A percentile compares a stretch with the other conserved stretches of the same genome.
Conservation (phyloP, 92 coral and sea anemone genomes). For the Virgularia gustaviana region DNA sequence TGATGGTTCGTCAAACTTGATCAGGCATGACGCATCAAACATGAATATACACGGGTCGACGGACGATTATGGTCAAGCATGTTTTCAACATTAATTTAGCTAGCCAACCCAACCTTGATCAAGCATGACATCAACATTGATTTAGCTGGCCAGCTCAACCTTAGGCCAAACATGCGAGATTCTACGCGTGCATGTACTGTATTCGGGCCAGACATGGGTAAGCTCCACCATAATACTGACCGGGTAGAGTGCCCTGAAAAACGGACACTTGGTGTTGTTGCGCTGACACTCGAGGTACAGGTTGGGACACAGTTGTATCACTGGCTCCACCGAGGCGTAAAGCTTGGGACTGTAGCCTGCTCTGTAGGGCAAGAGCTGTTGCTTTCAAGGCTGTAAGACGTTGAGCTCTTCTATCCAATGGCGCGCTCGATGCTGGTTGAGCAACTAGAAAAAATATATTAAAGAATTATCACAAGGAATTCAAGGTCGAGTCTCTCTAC, state of each 20-base stretch:
- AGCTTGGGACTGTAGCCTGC: slow-evolving; percentile 85
- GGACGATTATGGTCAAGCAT: too few relatives aligned
- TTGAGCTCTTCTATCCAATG: slow-evolving; percentile 65
- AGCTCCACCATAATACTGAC: slow-evolving; percentile 38
- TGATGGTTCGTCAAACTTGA: too few relatives aligned
- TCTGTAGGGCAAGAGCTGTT: slow-evolving; percentile 81
- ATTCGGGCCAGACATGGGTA: background rate
- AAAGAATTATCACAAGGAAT: background rate
- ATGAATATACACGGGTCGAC: too few relatives aligned
- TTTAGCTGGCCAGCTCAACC: too few relatives aligned
- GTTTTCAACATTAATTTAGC: too few relatives aligned
- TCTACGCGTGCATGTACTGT: too few relatives aligned
- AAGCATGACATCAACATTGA: too few relatives aligned
- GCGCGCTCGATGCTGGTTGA: slow-evolving; percentile 40
- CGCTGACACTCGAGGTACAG: slow-evolving; percentile 16
- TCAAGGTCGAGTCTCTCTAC: too few relatives aligned
- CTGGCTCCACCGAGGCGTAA: slow-evolving; percentile 67
- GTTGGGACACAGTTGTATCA: slow-evolving; percentile 29
- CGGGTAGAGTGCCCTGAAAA: slow-evolving; percentile 83
- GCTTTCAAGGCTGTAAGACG: slow-evolving; percentile 80
- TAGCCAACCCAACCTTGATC: too few relatives aligned
- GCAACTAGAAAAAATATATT: background rate
- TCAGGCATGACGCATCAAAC: too few relatives aligned
- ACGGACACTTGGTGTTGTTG: slow-evolving; percentile 43
- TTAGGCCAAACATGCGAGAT: too few relatives aligned